Base-by-base conservation (phyloP, 2,797 vertebrate genomes). In the Gymnoscopelus microlampas region DNA sequence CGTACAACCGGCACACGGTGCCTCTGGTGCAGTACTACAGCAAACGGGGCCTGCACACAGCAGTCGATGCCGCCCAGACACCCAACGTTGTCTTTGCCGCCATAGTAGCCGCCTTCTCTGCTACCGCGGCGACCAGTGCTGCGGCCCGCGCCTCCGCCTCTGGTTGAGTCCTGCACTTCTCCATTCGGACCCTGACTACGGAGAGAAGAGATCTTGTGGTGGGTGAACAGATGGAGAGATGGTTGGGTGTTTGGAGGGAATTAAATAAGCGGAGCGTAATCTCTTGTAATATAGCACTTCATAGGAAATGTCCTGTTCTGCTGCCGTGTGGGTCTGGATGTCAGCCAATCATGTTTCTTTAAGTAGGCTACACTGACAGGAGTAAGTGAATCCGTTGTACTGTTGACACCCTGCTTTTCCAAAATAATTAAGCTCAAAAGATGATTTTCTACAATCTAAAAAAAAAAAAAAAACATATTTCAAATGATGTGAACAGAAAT, bases 41-140 rank as follows among this genome's bases (percentile, higher is more conserved):
- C 1, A 88, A 89, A 58, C 83, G 78, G 4, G 96, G 96, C 11
- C 93, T 99, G 69, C 98, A 98, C 75, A 82, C 78, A 0, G 89
- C 95, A 6, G n/a, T 99, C 2, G 95, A 99, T 51, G 98, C 98
- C 0, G 85, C 96, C 60, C 95, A 95, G 92, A 93, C 87, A 57
- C 97, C 98, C 0, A 91, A 95, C 0, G 90, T 99, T 0, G 97
- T 99, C 81, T 98, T 97, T 74, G 96, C 97, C 39, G 96, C 96
- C 91, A 99, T 99, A 90, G 87, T 98, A 56, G 97, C 98, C 53
- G 96, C 97, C 80, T 99, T 99, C 95, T 94, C 96, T 0, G 87
- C 89, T 71, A 92, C 95, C 58, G 94, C 92, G 84, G 88, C 83
- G 60, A 19, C 93, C 76, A 19, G 19, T 19, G 19, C 19, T 19